Evolutionary conservation across 2,888 invertebrate genomes (phyloP), one percentile per base, ranked within the genome.

Genomic region (Trachelus stipa): DNA sequence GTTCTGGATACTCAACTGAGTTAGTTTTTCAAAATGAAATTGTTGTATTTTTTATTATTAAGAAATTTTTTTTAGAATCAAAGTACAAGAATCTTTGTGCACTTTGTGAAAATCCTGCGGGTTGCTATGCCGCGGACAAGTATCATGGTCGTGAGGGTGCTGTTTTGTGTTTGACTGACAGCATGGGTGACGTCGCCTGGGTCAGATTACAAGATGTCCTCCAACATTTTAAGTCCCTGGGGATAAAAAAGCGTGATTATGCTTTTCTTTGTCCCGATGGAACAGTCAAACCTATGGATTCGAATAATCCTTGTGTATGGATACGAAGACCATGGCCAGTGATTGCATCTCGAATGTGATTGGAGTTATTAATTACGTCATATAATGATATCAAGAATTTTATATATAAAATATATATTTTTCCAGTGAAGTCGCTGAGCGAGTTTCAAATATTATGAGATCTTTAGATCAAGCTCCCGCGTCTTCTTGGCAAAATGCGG

Each of bases 91-190:
- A 95, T 4, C 92, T 97, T 0, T 97, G 97, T 86, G 93, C 93
- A 4, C 93, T 96, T 4, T 97, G 97, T 87, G 93, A 94, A 75
- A 93, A 93, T 83, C 93, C 94, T 0, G 89, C 89, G 0, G 91
- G 91, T 3, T 97, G 97, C 88, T 93, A 93, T 0, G 89, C 89
- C 0, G 92, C 92, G 4, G 98, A 98, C 91, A 95, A 95, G 76
- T 97, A 96, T 91, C 96, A 96, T 93, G 98, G 98, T 2, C 94
- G 95, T 81, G 93, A 94, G 73, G 98, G 98, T 0, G 95, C 97
- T 0, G 92, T 98, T 4, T 92, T 94, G 56, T 98, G 98, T 86
- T 92, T 98, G 34, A 94, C 95, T 0, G 96, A 96, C 81, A 95
- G 95, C 23, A 93, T 93, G 0, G 98, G 97, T 0, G 96, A 97